Evolutionary conservation across 2,113 vertebrate genomes (phyloP), one percentile per base, ranked within the genome.

Genomic region (Etia nguti): DNA sequence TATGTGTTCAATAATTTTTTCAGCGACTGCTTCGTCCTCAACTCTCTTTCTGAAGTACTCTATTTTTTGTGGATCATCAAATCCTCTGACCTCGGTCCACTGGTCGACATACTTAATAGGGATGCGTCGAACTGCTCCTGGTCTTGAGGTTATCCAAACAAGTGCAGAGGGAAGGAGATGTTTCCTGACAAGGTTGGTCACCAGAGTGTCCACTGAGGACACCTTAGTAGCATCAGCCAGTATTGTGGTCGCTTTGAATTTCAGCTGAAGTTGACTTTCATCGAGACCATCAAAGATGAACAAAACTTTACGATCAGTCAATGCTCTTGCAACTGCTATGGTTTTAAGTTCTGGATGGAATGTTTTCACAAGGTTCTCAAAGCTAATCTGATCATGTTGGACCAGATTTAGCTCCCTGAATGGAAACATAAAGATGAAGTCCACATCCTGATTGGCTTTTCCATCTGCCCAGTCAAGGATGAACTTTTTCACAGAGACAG

Each of bases 401-500:
- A 89, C 36, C 57, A 93, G 8, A 79, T 93, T 93, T 8, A 93
- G 73, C 73, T 91, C 84, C 54, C 92, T 88, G 0, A 93, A 91
- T 7, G 88, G 82, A 11, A 93, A 70, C 34, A 87, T 31, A 57
- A 93, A 1, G 18, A 91, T 77, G 24, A 91, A 81, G 18, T 91
- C 88, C 15, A 91, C 22, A 24, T 86, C 65, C 48, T 79, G 75
- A 81, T 90, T 93, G 62, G 85, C 62, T 46, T 0, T 38, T 10
- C 82, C 90, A 10, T 86, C 77, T 70, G 80, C 80, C 92, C 92
- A 93, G 68, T 93, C 92, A 43, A 90, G 90, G n/a, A 84, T 85
- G 24, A 93, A 93, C 82, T 93, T 93, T 82, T 90, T 79, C 12
- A 90, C 92, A 2, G 86, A 93, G 26, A 90, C 55, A 16, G 92